Conservation (phyloP, 1,140 invertebrate species). For the Phymorhynchus buccinoides region DNA sequence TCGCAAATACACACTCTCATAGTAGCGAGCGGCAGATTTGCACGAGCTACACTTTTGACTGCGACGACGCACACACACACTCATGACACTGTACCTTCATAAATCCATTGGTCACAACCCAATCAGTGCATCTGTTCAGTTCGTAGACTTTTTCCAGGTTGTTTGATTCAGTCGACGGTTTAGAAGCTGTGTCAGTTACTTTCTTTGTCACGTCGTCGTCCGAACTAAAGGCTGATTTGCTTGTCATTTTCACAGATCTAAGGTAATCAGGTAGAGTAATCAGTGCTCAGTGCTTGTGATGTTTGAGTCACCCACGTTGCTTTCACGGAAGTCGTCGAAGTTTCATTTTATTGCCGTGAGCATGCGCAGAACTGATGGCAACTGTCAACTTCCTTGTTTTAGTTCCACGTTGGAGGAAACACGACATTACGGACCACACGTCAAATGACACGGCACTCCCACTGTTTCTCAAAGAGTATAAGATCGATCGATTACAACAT, state of each 20-base stretch:
- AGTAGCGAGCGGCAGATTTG: too few relatives aligned
- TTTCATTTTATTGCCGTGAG: neutral
- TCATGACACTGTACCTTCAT: slow-evolving; percentile 80
- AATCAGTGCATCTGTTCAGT: slow-evolving; percentile 77
- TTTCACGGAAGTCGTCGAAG: neutral
- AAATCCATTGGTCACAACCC: slow-evolving; percentile 81
- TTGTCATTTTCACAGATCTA: slow-evolving; percentile 17
- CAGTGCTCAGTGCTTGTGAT: neutral
- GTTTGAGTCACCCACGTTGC: neutral
- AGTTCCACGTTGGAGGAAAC: slow-evolving; percentile 22
- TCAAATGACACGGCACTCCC: slow-evolving; percentile 4
- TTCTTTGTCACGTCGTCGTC: slow-evolving; percentile 52
- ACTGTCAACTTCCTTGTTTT: slow-evolving; percentile 34
- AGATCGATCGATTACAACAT: neutral
- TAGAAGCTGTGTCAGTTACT: slow-evolving; percentile 31
- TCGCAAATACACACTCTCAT: too few relatives aligned
- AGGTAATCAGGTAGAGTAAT: neutral
- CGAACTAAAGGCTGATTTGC: slow-evolving; percentile 50
- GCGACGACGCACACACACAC: too few relatives aligned
- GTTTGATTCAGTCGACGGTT: neutral
- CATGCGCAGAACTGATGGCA: slow-evolving; percentile 19
- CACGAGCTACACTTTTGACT: too few relatives aligned
- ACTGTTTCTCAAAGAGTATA: neutral
- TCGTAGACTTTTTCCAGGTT: slow-evolving; percentile 72
- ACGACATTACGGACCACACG: neutral